Evolutionary conservation across 2,888 invertebrate genomes (phyloP), one percentile per base, ranked within the genome.

Genomic region (Lutraria lutraria): DNA sequence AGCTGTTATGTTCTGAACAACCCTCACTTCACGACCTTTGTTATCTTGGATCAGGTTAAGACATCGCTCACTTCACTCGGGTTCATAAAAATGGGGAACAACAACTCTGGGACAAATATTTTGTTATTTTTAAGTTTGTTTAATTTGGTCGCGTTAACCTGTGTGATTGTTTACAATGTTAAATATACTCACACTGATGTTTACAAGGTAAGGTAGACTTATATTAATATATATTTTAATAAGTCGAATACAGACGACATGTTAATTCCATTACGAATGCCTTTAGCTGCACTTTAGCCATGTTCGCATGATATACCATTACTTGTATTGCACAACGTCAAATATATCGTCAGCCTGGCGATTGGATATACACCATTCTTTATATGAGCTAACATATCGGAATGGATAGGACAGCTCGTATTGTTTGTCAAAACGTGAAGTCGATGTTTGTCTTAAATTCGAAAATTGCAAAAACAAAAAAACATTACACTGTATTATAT

Each of bases 91-190:
- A 54, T 79, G 85, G 63, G 25, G 25, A 85, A 52, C 43, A 72
- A 72, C 53, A 52, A 10, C 76, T 16, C 82, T 10, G 90, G 88
- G 76, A 72, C 86, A 4, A 86, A 86, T 52, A 68, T 89, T 29
- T 60, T 90, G 43, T 60, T 68, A 15, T 85, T 88, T 82, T 79
- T 90, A 13, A 88, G 87, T 54, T 52, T 90, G 19, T 85, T 87
- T 31, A 90, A 90, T 53, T 90, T 90, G 16, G 85, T 72, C 10
- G 87, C 90, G 12, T 52, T 88, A 29, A 16, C 87, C 0, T 87
- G 88, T 80, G 68, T 90, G n/a, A 79, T 84, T n/a, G 76, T 88
- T 8, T 90, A 89, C 52, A 83, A 90, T n/a, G 21, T 89, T n/a
- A 85, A 72, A 12, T 88, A 87, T 81, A 87, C 34, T 25, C 52